Base-by-base conservation (phyloP, 2,797 vertebrate species). In the Rhodeus uyekii region DNA sequence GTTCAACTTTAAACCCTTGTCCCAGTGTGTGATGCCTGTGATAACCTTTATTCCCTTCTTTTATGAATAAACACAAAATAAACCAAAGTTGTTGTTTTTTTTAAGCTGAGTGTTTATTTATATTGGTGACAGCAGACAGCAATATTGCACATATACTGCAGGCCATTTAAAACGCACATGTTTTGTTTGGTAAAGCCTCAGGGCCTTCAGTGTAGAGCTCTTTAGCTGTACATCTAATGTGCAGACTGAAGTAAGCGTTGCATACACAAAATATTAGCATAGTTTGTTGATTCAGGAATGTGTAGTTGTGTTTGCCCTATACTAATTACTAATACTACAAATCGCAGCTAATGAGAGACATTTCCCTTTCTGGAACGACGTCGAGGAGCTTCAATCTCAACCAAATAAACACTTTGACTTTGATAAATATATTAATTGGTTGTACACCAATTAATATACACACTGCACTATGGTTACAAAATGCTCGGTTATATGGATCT, bases 81-180 rank as follows among this genome's bases (percentile, higher is more conserved):
- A 34, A 50, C 8, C 27, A 27, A n/a, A 1, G 36, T 36, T n/a
- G n/a, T n/a, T n/a, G n/a, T n/a, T n/a, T 46, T 83, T 88, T 74
- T 85, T 87, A 89, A 92, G 89, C 87, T 89, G 78, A 87, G 53
- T 81, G 89, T 88, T 94, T 93, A 94, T 94, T 94, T 76, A 87
- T 44, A 80, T 89, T 89, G 87, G 89, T 88, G 87, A 89, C 89
- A 91, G 87, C 38, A 29, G 89, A 89, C 87, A 91, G 85, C 85
- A 88, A 86, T 86, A 89, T 82, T 91, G 87, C 90, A 89, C 86
- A 90, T 39, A 88, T 39, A 89, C 87, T 83, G 76, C 71, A 80
- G 78, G 22, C 48, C 55, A 87, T 82, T 84, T 93, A 93, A 94
- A 92, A 93, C 94, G 91, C 91, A 89, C 65, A 38, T 60, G 88